Evolutionary conservation across 2,888 invertebrate species (phyloP).

Genomic region (Agrochola litura): DNA sequence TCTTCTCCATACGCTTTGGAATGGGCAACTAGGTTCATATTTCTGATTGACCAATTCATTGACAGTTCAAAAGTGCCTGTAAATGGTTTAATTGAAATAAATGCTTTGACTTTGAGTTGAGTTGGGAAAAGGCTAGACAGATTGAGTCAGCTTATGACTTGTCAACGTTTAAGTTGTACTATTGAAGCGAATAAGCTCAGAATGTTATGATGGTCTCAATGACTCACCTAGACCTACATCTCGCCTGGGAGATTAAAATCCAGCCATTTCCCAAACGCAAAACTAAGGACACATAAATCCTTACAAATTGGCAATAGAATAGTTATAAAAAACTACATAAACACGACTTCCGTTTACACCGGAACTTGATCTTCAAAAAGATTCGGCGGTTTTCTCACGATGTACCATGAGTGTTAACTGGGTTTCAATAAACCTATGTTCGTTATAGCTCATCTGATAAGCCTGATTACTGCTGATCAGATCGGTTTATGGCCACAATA

Average conservation of each 20-base stretch:
- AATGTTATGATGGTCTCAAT: neutral
- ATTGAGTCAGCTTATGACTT: neutral
- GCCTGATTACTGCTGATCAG: constrained; percentile 76
- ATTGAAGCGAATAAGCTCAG: too few relatives aligned
- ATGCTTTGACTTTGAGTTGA: too few relatives aligned
- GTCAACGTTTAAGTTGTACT: neutral
- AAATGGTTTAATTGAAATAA: too few relatives aligned
- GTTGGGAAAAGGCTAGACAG: neutral
- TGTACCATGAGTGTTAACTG: constrained; percentile 52
- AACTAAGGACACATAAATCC: constrained; percentile 62
- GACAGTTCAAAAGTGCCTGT: too few relatives aligned
- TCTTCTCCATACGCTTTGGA: too few relatives aligned
- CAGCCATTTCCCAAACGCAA: constrained; percentile 50
- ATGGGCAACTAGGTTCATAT: too few relatives aligned
- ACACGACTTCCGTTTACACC: constrained; percentile 57
- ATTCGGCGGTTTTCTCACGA: constrained; percentile 63
- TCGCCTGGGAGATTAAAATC: constrained; percentile 45
- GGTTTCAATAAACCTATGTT: constrained; percentile 56
- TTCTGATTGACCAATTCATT: too few relatives aligned
- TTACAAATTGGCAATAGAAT: constrained; percentile 58
- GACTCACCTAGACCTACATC: constrained; percentile 8
- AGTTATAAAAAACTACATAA: constrained; percentile 40
- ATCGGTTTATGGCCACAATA: constrained; percentile 75
- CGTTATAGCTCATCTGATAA: constrained; percentile 73
- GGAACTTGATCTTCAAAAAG: constrained; percentile 58